Evolutionary conservation across 2,888 invertebrate species (phyloP).

Genomic region (Dione vanillae): DNA sequence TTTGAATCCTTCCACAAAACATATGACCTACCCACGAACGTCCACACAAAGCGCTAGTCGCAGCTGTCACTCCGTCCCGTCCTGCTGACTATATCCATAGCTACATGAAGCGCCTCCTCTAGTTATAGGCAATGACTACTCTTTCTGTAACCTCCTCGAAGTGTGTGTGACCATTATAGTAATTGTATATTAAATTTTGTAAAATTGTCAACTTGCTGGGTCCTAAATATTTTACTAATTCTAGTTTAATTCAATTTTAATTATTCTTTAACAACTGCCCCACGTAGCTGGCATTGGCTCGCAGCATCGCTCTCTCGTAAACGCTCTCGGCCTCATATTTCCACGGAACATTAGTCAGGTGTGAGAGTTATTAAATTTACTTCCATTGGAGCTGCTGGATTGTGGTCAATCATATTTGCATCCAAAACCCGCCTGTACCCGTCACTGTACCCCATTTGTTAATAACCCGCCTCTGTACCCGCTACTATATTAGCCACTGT

Average conservation of each 20-base stretch:
- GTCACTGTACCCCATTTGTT: no score
- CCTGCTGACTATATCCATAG: constrained; percentile 21
- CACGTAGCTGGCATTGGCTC: no score
- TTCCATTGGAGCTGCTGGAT: no score
- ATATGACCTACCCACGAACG: neutral
- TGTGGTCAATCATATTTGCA: no score
- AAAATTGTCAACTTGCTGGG: no score
- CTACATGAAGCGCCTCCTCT: constrained; percentile 27
- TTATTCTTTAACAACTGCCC: neutral
- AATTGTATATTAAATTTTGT: no score
- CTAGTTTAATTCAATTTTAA: no score
- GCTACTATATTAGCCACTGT: neutral
- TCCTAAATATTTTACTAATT: no score
- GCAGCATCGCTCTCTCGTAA: neutral
- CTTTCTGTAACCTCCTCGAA: neutral
- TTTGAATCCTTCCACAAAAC: no score
- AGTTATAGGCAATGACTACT: constrained; percentile 26
- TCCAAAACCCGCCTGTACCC: neutral
- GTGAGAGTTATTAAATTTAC: constrained; percentile 30
- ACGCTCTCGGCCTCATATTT: constrained; percentile 25
- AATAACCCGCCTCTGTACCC: neutral
- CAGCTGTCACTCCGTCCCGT: constrained; percentile 22
- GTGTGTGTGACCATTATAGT: no score
- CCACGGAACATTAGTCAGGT: constrained; percentile 23
- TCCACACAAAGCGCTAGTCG: neutral